A percentile compares a stretch with the other conserved stretches of the same genome.
phyloP scores from a whole-genome alignment of 2,797 vertebrate genomes.

The Harpia harpyja region DNA sequence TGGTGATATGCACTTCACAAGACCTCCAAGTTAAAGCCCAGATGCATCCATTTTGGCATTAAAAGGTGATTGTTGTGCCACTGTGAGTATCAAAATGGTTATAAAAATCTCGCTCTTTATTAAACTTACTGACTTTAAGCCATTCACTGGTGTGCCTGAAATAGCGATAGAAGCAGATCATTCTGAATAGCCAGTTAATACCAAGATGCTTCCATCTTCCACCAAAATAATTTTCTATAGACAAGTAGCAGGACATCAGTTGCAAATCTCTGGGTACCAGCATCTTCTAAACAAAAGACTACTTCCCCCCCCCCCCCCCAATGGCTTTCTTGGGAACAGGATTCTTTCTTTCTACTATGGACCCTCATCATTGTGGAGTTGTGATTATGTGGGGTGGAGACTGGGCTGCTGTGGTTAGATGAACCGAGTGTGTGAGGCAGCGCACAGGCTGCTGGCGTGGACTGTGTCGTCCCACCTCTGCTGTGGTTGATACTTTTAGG shows the following conservation, averaged over 20 bases:
- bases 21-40: not conserved
- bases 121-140: not conserved
- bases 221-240: not conserved
- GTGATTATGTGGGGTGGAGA: fast-evolving
- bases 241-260: not conserved
- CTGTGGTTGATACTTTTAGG: not conserved
- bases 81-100: not conserved
- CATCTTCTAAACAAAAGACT: not conserved
- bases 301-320: fast-evolving
- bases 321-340: not conserved
- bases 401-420: not conserved
- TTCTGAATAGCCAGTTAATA: not conserved
- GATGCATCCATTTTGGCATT: not conserved
- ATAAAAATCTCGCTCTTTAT: not conserved
- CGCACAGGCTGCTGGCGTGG: not conserved
- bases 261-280: not conserved
- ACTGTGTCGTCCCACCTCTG: not conserved
- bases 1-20: fast-evolving
- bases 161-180: fast-evolving
- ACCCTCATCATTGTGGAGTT: not conserved
- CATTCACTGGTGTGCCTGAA: not conserved
- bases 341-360: not conserved
- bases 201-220: not conserved
- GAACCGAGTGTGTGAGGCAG: not conserved
- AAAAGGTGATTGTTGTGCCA: not conserved